phyloP scores from a whole-genome alignment of 2,113 vertebrate species.

The cattle (Bos taurus) region DNA sequence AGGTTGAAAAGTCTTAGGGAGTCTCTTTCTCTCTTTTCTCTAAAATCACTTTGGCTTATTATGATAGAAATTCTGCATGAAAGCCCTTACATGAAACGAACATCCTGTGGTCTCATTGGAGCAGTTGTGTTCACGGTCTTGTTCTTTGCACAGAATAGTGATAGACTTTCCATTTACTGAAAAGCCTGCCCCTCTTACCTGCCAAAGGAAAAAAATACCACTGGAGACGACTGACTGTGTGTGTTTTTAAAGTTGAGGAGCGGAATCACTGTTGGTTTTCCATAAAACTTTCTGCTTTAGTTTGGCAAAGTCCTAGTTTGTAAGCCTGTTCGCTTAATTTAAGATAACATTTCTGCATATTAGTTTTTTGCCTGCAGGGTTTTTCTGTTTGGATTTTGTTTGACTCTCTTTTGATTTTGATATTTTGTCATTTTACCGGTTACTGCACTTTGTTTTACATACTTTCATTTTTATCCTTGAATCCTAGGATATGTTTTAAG shows the following conservation, averaged over 20 bases:
- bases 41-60: conserved; percentile 24
- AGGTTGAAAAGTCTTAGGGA: background rate
- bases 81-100: background rate
- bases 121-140: background rate
- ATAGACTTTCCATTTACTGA: background rate
- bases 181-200: background rate
- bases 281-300: background rate
- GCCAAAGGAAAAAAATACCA: background rate
- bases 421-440: background rate
- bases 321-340: background rate
- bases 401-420: background rate
- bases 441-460: background rate
- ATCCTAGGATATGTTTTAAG: conserved; percentile 11
- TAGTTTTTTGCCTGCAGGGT: background rate
- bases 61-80: background rate
- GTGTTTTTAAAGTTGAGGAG: conserved; percentile 14
- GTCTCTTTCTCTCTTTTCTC: background rate
- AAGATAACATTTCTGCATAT: conserved; percentile 17
- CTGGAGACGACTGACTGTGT: background rate
- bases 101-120: background rate
- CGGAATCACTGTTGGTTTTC: background rate
- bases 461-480: conserved; percentile 26
- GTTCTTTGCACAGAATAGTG: background rate
- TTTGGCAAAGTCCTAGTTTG: conserved; percentile 16
- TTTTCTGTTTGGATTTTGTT: conserved; percentile 9